Evolutionary conservation across 2,797 vertebrate species (phyloP).

Genomic region (Sciurus carolinensis): DNA sequence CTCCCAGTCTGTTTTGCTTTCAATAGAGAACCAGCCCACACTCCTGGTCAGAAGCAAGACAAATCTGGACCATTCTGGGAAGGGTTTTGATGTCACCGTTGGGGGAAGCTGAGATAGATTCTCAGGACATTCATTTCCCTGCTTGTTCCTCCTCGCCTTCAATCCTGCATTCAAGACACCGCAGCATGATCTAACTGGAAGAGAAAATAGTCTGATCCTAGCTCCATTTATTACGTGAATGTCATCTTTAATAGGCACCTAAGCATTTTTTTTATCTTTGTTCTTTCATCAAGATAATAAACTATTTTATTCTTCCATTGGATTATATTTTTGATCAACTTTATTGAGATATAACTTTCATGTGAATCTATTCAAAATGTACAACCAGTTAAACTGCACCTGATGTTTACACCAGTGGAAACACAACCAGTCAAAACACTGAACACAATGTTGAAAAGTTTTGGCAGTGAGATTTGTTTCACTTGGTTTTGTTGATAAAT

Average conservation of each 20-base stretch:
- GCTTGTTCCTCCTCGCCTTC: conserved; percentile 8
- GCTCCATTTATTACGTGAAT: neutral
- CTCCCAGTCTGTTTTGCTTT: neutral
- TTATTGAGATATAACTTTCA: neutral
- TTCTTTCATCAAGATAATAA: neutral
- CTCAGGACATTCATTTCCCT: conserved; percentile 36
- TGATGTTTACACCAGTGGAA: neutral
- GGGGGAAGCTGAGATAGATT: neutral
- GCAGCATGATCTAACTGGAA: neutral
- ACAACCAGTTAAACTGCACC: neutral
- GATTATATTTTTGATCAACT: neutral
- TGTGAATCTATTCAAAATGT: neutral
- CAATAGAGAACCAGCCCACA: too few species aligned
- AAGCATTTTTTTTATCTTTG: neutral
- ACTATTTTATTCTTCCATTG: neutral
- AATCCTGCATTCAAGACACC: too few species aligned
- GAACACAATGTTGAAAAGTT: neutral
- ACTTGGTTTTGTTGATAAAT: neutral
- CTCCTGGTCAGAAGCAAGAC: neutral
- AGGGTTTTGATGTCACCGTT: neutral
- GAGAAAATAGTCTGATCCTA: neutral
- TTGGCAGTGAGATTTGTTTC: neutral
- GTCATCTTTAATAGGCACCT: neutral
- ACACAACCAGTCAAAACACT: neutral
- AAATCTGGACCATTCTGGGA: neutral